phyloP scores from a whole-genome alignment of 2,888 invertebrate genomes.

The Oscheius sp. region DNA sequence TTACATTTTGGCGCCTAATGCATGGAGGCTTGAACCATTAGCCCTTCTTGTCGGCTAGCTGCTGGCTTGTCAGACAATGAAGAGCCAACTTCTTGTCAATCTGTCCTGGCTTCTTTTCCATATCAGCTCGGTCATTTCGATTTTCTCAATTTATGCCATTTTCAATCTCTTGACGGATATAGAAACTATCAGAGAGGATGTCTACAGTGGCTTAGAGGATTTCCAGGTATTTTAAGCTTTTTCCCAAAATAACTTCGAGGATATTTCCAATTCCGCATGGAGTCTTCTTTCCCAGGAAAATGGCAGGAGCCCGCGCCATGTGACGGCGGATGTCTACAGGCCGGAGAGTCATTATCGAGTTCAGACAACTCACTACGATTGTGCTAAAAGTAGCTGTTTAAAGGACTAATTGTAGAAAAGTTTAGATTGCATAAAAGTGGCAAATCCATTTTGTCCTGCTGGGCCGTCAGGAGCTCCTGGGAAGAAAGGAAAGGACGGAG shows the following conservation, averaged over 20 bases:
- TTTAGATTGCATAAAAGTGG: no score
- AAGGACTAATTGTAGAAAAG: neutral
- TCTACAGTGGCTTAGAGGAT: neutral
- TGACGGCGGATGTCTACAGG: neutral
- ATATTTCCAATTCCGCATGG: neutral
- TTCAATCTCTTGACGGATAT: neutral
- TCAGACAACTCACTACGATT: neutral
- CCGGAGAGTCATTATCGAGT: no score
- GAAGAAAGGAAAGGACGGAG: no score
- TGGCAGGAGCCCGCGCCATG: neutral
- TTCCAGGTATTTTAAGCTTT: conserved; percentile 1
- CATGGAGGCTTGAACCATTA: neutral
- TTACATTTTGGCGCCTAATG: conserved; percentile 16
- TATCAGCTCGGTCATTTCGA: neutral
- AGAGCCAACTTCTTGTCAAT: neutral
- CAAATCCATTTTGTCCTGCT: no score
- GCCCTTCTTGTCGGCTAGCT: neutral
- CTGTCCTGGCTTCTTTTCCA: neutral
- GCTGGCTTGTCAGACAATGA: neutral
- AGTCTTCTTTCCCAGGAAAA: neutral
- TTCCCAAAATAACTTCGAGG: neutral
- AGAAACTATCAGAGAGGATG: neutral
- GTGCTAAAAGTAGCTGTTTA: neutral
- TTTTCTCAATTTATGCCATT: neutral
- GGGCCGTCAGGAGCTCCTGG: no score